Base-by-base conservation (phyloP, 2,113 vertebrate genomes). In the Prunella himalayana region DNA sequence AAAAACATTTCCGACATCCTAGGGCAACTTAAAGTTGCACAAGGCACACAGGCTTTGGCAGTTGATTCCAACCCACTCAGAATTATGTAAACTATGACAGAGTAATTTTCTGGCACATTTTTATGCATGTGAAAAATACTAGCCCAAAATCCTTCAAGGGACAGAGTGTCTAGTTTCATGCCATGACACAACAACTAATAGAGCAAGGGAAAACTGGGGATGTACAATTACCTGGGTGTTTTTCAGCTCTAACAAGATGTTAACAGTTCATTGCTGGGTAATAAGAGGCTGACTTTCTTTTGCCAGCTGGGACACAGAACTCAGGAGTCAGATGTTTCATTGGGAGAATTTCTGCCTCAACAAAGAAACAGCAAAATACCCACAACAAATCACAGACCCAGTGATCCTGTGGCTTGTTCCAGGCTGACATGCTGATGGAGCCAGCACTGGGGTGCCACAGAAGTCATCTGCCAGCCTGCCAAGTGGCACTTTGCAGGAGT, bases 401-500 rank as follows among this genome's bases (percentile, higher is more conserved):
- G 44, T 10, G 30, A 31, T 22, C 35, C 39, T 22, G 2, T 1
- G 20, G 33, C 21, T 64, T 27, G 28, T 8, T 4, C 27, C n/a
- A 64, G 63, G n/a, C 42, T 10, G 4, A 28, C 15, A 14, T 4
- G 27, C 18, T 44, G 33, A 5, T 0, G 1, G 18, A 28, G 28
- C 10, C 45, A 28, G 31, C 0, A 0, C 14, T 16, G 30, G 9
- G 13, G 5, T 19, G 33, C 21, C 21, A 21, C 1, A 33, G 50
- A 10, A 35, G 24, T 12, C 23, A 3, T 3, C 37, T 7, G 14
- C 11, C 51, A 39, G 42, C 54, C 39, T 13, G 6, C 1, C 1
- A 13, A 41, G 21, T 6, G 4, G 10, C 22, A 4, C 21, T 41
- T 31, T 30, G 25, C 14, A 35, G 57, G 22, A 73, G 33, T 13